Evolutionary conservation across 2,797 vertebrate genomes (phyloP), one percentile per base, ranked within the genome.

Genomic region (Hylomyscus alleni): DNA sequence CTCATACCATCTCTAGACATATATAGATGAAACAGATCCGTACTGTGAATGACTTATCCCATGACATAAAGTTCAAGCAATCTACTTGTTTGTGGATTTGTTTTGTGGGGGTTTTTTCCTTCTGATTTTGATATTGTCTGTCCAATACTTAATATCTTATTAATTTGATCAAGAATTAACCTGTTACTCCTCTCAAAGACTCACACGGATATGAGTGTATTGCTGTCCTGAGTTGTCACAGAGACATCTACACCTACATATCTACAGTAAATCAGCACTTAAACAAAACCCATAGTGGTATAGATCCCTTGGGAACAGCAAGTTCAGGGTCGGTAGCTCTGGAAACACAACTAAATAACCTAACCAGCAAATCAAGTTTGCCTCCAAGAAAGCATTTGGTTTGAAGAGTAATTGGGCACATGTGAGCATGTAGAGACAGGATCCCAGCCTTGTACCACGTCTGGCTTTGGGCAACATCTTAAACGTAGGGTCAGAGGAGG

Each of bases 291-390:
- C 60, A n/a, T 31, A 94, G 67, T 91, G 86, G 56, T 81, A 73
- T 52, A 92, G 89, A 69, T 50, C 80, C 90, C 89, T 69, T 0
- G 0, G 82, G 78, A 96, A 37, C 69, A 93, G 92, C 89, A 95
- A 91, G 94, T 93, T 95, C 96, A 94, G 37, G 95, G 95, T 97
- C 91, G 85, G 56, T 52, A 84, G 91, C 89, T 95, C 92, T 17
- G 19, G 95, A 96, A 98, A 95, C 40, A 67, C 8, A 26, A 60
- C 72, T 86, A 87, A 94, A 92, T 95, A 94, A 94, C 91, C 96
- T 95, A 96, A 95, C 91, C 72, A 95, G 95, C 78, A 78, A 20
- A 94, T 62, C 47, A 96, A 67, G 93, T 76, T 89, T 73, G 95
- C 95, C 89, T 40, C 34, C 81, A 83, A 93, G 67, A 95, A 97